These are phyloP conservation scores for Dissostichus mawsoni DNA, from an alignment of 2,113 vertebrate genomes.

Conservation along the genomic window DNA sequence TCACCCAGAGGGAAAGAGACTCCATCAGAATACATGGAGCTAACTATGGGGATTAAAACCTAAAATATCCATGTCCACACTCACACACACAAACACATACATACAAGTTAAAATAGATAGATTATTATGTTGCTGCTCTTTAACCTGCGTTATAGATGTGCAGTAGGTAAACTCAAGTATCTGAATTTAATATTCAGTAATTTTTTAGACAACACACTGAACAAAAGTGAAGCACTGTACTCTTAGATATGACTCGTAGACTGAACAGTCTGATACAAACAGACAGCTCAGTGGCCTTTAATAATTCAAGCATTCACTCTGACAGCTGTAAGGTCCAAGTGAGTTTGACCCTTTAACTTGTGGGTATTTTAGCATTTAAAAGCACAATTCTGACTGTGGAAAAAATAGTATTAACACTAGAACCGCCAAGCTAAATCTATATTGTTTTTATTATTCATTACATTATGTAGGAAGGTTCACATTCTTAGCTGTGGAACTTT, in stretches of 20 bases:
- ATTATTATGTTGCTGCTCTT: conserved; percentile 23
- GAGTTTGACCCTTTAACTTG: conserved; percentile 48
- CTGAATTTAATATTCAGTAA: conserved; percentile 15
- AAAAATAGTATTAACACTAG: no score
- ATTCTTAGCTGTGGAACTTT: no score
- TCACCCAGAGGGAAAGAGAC: conserved; percentile 6
- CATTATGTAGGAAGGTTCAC: no score
- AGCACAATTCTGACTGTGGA: conserved; percentile 3
- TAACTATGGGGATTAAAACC: neutral
- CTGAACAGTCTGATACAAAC: conserved; percentile 32
- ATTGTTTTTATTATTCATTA: no score
- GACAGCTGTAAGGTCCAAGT: conserved; percentile 51
- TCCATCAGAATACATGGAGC: neutral
- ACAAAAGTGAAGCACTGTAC: neutral
- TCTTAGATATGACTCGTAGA: neutral
- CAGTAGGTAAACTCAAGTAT: conserved; percentile 22
- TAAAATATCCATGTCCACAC: neutral
- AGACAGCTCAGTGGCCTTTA: conserved; percentile 57
- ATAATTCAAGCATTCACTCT: conserved; percentile 51
- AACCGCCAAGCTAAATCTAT: no score
- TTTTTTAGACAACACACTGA: conserved; percentile 10
- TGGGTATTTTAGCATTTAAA: conserved; percentile 42
- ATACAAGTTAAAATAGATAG: neutral
- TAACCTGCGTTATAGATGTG: neutral
- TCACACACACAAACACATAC: neutral